Percentiles rank a stretch among this genome's conserved stretches.
These are phyloP conservation scores for Malaclemys terrapin DNA, from an alignment of 2,113 vertebrate genomes.

Conservation along the genomic window DNA sequence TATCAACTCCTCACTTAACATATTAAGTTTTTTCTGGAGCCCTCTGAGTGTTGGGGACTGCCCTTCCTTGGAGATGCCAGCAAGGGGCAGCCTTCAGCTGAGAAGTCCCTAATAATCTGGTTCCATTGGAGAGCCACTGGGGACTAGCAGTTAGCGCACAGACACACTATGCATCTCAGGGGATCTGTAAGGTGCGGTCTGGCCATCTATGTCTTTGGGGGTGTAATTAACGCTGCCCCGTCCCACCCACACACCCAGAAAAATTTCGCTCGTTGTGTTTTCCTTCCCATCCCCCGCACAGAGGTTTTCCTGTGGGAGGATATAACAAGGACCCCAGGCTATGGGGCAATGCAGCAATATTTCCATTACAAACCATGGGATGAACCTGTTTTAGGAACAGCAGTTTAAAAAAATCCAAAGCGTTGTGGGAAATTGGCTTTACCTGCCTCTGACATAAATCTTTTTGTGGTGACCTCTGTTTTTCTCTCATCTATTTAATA, in stretches of 20 bases:
- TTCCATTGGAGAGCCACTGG: neutral
- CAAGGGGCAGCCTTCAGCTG: neutral
- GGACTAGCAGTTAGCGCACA: neutral
- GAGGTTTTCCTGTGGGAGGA: neutral
- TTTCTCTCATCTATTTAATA: fast-evolving
- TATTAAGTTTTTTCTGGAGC: neutral
- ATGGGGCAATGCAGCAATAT: neutral
- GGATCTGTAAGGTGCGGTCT: neutral
- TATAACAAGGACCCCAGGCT: neutral
- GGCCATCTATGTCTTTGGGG: neutral
- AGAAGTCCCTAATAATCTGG: neutral
- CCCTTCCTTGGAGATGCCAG: neutral
- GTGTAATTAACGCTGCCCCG: neutral
- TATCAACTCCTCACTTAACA: neutral
- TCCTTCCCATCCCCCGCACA: neutral
- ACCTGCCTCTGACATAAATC: neutral
- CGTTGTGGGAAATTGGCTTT: neutral
- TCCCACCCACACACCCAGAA: neutral
- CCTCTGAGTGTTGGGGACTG: neutral
- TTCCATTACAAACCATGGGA: neutral
- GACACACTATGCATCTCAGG: neutral
- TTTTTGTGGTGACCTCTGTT: neutral
- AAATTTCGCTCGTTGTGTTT: neutral
- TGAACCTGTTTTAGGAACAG: neutral
- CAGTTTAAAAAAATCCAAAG: neutral